Conservation (phyloP, 1,140 invertebrate genomes). For the Tetranychus urticae region DNA sequence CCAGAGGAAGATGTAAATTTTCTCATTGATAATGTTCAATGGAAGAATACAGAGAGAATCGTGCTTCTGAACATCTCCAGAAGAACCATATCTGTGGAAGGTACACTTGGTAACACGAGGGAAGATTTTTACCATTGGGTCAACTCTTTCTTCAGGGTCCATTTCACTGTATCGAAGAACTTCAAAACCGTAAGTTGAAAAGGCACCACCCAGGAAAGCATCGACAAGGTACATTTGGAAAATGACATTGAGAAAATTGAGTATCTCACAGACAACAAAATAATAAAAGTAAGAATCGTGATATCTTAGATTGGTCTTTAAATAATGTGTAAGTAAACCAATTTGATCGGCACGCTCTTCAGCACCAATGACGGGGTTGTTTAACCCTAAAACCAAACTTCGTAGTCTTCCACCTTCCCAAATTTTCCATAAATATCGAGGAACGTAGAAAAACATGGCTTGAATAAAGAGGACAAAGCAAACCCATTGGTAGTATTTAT, state of each 20-base stretch:
- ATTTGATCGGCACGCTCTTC: slow-evolving; percentile 8
- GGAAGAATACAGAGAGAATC: slow-evolving; percentile 26
- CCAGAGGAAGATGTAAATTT: slow-evolving; percentile 22
- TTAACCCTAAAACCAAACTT: slow-evolving; percentile 29
- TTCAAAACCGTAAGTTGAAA: slow-evolving; percentile 28
- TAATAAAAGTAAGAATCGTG: slow-evolving; percentile 47
- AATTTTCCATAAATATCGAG: slow-evolving; percentile 20
- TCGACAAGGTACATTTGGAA: slow-evolving; percentile 23
- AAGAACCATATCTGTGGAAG: slow-evolving; percentile 16
- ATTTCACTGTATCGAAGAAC: slow-evolving; percentile 59
- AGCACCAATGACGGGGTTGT: slow-evolving; percentile 12
- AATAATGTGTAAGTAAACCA: slow-evolving; percentile 14
- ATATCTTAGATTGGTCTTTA: slow-evolving; percentile 13
- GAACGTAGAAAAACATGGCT: slow-evolving; percentile 21
- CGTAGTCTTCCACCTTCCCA: slow-evolving; percentile 33
- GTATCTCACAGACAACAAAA: slow-evolving; percentile 33
- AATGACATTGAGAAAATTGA: slow-evolving; percentile 19
- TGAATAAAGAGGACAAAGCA: slow-evolving; percentile 21
- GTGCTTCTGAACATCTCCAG: slow-evolving; percentile 20
- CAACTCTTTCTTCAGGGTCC: slow-evolving; percentile 16
- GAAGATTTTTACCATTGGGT: slow-evolving; percentile 18
- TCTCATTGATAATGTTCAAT: slow-evolving; percentile 26
- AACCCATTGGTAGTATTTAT: slow-evolving; percentile 25
- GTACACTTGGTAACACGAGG: slow-evolving; percentile 19
- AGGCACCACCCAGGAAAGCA: slow-evolving; percentile 21